Conservation (phyloP, 2,888 invertebrate genomes). For the Xestia sexstrigata region DNA sequence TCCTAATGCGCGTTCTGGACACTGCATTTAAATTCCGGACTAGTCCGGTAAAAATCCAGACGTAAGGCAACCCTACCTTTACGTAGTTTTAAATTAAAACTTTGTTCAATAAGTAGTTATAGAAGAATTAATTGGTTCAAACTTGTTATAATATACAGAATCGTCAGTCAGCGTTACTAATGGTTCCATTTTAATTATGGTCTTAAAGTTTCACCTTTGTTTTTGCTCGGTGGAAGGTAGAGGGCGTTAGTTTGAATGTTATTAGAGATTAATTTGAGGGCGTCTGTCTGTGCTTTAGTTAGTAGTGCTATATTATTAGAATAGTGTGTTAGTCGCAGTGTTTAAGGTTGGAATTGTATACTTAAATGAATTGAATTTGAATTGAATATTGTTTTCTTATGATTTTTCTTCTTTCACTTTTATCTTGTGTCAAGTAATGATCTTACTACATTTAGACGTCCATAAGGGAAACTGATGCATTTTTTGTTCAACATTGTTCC, state of each 20-base stretch:
- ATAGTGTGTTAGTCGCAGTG: conserved; percentile 17
- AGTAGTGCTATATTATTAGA: background rate
- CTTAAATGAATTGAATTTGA: too few species aligned
- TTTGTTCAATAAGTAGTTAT: conserved; percentile 59
- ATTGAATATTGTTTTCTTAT: background rate
- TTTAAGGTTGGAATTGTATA: background rate
- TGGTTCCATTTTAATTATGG: conserved; percentile 51
- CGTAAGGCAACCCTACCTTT: conserved; percentile 22
- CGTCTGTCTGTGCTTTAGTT: background rate
- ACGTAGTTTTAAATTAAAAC: conserved; percentile 66
- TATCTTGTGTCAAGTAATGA: too few species aligned
- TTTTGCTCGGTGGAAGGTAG: conserved; percentile 9
- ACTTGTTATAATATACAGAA: conserved; percentile 52
- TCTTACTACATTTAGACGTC: background rate
- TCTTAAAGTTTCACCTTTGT: conserved; percentile 34
- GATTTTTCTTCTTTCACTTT: background rate
- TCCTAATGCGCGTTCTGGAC: background rate
- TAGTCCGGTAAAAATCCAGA: background rate
- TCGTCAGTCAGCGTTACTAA: conserved; percentile 47
- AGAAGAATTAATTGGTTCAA: conserved; percentile 63
- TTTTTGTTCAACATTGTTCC: background rate
- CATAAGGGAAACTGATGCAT: background rate
- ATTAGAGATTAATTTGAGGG: conserved; percentile 24
- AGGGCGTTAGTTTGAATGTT: conserved; percentile 23
- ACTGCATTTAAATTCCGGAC: background rate